Percentiles rank a stretch among this genome's conserved stretches.
Evolutionary conservation across 2,113 vertebrate species (phyloP).

Genomic region (Oenanthe melanoleuca): DNA sequence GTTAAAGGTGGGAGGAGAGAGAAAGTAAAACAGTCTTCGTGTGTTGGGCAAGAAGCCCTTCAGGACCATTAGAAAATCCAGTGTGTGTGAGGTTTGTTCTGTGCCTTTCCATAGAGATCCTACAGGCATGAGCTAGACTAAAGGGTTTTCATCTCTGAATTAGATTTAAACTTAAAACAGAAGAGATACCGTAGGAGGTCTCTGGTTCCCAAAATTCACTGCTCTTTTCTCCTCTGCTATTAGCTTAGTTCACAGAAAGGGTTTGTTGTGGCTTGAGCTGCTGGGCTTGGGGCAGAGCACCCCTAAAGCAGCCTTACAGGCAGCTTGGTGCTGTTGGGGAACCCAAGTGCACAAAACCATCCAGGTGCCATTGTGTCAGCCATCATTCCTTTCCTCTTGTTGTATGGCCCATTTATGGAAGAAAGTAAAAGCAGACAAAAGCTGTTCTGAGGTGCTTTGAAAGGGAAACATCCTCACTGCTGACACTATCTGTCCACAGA

Average conservation of each 20-base stretch:
- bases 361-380: background rate
- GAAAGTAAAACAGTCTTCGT: rapidly evolving
- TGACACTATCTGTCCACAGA: background rate
- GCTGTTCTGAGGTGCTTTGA: background rate
- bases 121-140: background rate
- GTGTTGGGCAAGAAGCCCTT: background rate
- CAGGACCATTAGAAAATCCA: rapidly evolving
- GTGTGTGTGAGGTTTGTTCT: background rate
- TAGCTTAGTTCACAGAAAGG: background rate
- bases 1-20: background rate
- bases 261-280: background rate
- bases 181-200: background rate
- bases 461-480: background rate
- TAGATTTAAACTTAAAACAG: background rate
- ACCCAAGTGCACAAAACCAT: background rate
- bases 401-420: background rate
- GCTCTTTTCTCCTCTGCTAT: background rate
- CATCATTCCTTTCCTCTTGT: background rate
- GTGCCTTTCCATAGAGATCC: background rate
- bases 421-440: background rate
- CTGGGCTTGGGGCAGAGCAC: background rate
- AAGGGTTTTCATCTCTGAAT: background rate
- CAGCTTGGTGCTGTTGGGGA: background rate
- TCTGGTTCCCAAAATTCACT: background rate
- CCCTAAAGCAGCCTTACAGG: background rate